A percentile compares a stretch with the other conserved stretches of the same genome.
Conservation (phyloP, 2,113 vertebrate species). For the Gadus chalcogrammus region DNA sequence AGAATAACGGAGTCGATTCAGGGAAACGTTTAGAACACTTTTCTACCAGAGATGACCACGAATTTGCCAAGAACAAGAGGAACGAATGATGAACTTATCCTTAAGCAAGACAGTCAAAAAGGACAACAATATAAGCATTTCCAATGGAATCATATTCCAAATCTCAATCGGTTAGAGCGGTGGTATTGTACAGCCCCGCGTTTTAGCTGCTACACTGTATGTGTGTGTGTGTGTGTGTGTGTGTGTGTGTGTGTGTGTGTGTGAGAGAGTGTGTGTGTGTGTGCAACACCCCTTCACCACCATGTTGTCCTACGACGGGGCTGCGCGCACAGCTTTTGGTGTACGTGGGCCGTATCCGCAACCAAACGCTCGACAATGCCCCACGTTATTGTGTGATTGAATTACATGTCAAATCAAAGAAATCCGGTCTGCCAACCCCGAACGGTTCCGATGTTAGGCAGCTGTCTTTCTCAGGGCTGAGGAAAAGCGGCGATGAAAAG, state of each 20-base stretch:
- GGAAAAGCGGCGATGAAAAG: conserved; percentile 64
- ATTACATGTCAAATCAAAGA: conserved; percentile 21
- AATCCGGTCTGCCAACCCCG: conserved; percentile 32
- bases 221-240: conserved; percentile 20
- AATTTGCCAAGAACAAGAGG: no score
- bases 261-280: no score
- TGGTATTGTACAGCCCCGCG: not conserved
- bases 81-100: no score
- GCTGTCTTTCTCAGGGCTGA: conserved; percentile 51
- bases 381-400: not conserved
- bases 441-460: conserved; percentile 53
- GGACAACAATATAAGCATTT: no score
- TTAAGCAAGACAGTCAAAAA: no score
- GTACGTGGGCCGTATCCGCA: not conserved
- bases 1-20: no score
- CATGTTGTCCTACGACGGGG: conserved; percentile 50
- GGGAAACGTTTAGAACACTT: no score
- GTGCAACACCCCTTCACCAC: conserved; percentile 40
- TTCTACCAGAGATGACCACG: no score
- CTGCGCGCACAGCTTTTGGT: conserved; percentile 23
- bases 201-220: not conserved
- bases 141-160: not conserved
- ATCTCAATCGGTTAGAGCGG: not conserved
- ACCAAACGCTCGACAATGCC: not conserved
- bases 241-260: no score